Conservation (phyloP, 2,113 vertebrate genomes). For the Nannobrachium achirus region DNA sequence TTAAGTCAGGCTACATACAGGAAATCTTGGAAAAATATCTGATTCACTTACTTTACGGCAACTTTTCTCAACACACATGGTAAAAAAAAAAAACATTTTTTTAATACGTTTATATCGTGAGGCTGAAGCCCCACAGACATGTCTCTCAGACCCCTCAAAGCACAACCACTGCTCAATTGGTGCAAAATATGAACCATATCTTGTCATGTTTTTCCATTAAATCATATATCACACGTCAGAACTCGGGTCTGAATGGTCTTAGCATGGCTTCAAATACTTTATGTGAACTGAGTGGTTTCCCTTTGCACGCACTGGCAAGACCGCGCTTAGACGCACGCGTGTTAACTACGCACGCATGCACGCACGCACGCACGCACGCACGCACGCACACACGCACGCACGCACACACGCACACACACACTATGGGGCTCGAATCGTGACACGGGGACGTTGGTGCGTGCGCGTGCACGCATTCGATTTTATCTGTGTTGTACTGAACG, state of each 20-base stretch:
- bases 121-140: no score
- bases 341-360: neutral
- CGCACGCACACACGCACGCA: neutral
- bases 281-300: neutral
- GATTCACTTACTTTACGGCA: no score
- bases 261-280: neutral
- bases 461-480: no score
- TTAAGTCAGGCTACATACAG: slow-evolving; percentile 2
- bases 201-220: neutral
- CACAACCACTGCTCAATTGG: neutral
- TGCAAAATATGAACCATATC: neutral
- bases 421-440: no score
- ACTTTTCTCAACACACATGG: no score
- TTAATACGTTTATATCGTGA: neutral
- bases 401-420: neutral
- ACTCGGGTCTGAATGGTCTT: neutral
- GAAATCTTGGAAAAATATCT: slow-evolving; percentile 16
- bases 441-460: no score
- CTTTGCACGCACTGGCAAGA: neutral
- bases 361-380: slow-evolving; percentile 5
- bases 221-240: neutral
- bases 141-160: no score
- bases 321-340: neutral
- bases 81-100: neutral
- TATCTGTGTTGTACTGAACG: no score